Percentiles rank a stretch among this genome's conserved stretches.
These are phyloP conservation scores for Rhogogaster chlorosoma DNA, from an alignment of 2,888 invertebrate genomes.

Conservation along the genomic window DNA sequence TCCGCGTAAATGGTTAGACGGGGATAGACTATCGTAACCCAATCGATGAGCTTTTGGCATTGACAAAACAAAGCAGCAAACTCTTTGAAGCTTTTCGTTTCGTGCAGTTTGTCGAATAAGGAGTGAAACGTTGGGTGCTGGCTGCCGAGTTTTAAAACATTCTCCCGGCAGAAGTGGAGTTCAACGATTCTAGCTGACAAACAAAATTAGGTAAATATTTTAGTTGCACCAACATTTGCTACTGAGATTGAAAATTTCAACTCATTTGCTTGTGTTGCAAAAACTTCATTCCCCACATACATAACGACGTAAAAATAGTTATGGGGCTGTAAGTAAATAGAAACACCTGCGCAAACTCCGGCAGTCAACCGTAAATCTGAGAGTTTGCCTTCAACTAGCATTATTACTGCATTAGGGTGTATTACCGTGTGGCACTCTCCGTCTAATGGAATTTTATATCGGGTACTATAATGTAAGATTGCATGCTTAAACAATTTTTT, in stretches of 20 bases:
- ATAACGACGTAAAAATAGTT: constrained; percentile 7
- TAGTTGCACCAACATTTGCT: constrained; percentile 31
- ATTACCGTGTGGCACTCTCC: constrained; percentile 14
- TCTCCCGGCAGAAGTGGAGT: neutral
- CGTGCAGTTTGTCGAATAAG: constrained; percentile 1
- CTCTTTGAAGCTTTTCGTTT: constrained; percentile 5
- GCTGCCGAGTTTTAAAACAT: neutral
- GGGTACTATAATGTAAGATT: constrained; percentile 30
- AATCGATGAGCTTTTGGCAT: constrained; percentile 24
- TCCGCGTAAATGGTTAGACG: constrained; percentile 8
- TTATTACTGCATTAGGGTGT: constrained; percentile 16
- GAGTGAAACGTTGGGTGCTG: constrained; percentile 12
- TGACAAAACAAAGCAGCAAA: constrained; percentile 28
- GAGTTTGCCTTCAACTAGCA: constrained; percentile 2
- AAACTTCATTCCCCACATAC: constrained; percentile 10
- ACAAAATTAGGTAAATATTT: constrained; percentile 36
- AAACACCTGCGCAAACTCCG: constrained; percentile 4
- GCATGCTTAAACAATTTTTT: constrained; percentile 15
- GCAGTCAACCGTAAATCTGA: neutral
- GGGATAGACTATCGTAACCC: neutral
- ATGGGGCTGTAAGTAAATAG: constrained; percentile 4
- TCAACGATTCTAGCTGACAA: constrained; percentile 33
- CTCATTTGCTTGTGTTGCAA: constrained; percentile 21
- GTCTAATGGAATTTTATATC: constrained; percentile 31
- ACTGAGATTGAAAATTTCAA: constrained; percentile 8